Evolutionary conservation across 1,140 invertebrate genomes (phyloP).

Genomic region (Drosophila repleta): DNA sequence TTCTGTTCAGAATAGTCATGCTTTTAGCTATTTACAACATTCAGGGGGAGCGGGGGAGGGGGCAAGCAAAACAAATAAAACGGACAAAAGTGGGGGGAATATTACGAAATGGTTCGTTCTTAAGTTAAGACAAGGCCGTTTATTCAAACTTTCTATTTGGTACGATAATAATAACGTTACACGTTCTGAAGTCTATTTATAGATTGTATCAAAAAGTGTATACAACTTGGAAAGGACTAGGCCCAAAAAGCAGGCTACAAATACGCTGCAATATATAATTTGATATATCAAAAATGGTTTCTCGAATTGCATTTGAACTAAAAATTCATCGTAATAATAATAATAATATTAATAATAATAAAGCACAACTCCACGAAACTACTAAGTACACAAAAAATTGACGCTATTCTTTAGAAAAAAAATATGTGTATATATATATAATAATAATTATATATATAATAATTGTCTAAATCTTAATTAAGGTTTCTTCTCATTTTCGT

Average conservation of each 20-base stretch:
- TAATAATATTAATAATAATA: slow-evolving; percentile 1
- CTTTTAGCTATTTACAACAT: slow-evolving; percentile 25
- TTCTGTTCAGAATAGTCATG: slow-evolving; percentile 32
- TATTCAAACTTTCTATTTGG: slow-evolving; percentile 25
- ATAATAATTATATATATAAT: too few species aligned
- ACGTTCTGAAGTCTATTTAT: slow-evolving; percentile 59
- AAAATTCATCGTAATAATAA: slow-evolving; percentile 4
- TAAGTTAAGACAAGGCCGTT: slow-evolving; percentile 31
- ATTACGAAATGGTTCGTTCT: slow-evolving; percentile 13
- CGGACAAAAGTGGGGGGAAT: background rate
- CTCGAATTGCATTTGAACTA: slow-evolving; percentile 37
- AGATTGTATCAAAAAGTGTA: slow-evolving; percentile 10
- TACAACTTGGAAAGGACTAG: background rate
- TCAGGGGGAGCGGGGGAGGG: background rate
- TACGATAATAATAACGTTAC: slow-evolving; percentile 58
- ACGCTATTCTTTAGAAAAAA: slow-evolving; percentile 4
- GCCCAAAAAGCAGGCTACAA: background rate
- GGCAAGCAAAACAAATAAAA: background rate
- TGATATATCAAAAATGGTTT: background rate
- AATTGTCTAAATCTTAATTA: slow-evolving; percentile 43
- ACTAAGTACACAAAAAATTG: slow-evolving; percentile 32
- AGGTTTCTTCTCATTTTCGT: slow-evolving; percentile 16
- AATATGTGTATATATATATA: too few species aligned
- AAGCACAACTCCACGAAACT: slow-evolving; percentile 32
- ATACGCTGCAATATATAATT: background rate